A percentile compares a stretch with the other conserved stretches of the same genome.
Evolutionary conservation across 2,888 invertebrate genomes (phyloP).

Genomic region (Tethea ocularis): DNA sequence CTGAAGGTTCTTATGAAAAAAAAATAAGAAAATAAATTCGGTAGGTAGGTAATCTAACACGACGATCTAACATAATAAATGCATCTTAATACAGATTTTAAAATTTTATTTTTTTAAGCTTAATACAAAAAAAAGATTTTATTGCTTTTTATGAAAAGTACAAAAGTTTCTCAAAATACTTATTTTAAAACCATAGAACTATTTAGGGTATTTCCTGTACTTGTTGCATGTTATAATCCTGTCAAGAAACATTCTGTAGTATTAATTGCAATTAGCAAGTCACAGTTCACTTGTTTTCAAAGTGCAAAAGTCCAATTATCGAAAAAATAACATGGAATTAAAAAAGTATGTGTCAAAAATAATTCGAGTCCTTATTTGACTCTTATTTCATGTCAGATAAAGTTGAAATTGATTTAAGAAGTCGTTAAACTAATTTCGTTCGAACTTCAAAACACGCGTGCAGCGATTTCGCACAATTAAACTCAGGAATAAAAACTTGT

Average conservation of each 20-base stretch:
- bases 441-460: slow-evolving; percentile 63
- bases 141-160: no score
- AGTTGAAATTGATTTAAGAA: background rate
- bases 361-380: background rate
- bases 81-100: no score
- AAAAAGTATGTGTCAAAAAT: slow-evolving; percentile 10
- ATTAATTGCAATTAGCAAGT: slow-evolving; percentile 8
- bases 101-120: no score
- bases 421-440: slow-evolving; percentile 23
- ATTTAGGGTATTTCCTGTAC: background rate
- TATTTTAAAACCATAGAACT: background rate
- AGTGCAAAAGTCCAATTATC: slow-evolving; percentile 44
- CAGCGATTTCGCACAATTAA: slow-evolving; percentile 78
- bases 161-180: no score
- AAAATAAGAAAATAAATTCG: no score
- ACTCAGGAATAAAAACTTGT: slow-evolving; percentile 65
- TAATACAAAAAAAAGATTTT: no score
- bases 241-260: background rate
- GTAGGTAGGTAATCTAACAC: no score
- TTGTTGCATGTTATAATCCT: background rate
- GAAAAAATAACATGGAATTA: slow-evolving; percentile 20
- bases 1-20: no score
- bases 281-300: slow-evolving; percentile 15
- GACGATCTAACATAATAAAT: no score
- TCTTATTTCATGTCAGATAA: background rate